Conservation (phyloP, 1,140 invertebrate genomes). For the Popillia japonica region DNA sequence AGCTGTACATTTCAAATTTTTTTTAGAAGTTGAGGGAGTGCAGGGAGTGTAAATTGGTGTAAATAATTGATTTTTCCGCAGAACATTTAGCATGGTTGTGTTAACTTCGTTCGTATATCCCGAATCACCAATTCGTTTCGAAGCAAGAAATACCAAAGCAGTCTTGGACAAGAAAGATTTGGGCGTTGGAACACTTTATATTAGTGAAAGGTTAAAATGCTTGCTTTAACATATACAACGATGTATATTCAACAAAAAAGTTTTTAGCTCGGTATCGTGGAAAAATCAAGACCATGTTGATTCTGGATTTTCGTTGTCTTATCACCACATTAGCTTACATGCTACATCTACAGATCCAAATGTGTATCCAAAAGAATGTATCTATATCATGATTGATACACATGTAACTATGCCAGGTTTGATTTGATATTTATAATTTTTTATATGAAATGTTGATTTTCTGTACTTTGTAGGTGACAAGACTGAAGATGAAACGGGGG, state of each 20-base stretch:
- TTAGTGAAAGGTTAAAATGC: constrained; percentile 56
- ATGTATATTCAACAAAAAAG: constrained; percentile 40
- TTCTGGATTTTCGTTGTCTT: constrained; percentile 76
- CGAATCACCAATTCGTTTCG: constrained; percentile 53
- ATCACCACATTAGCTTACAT: constrained; percentile 77
- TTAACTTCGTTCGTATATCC: constrained; percentile 54
- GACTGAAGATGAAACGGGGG: constrained; percentile 17
- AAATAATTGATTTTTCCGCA: constrained; percentile 2
- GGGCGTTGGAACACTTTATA: constrained; percentile 55
- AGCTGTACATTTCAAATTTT: constrained; percentile 18
- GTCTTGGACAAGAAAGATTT: constrained; percentile 56
- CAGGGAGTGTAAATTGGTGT: too few relatives aligned
- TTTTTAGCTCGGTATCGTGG: constrained; percentile 72
- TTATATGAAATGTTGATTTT: constrained; percentile 8
- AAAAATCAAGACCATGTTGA: constrained; percentile 60
- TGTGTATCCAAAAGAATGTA: constrained; percentile 71
- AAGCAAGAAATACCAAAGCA: constrained; percentile 52
- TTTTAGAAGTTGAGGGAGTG: neutral
- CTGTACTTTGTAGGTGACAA: neutral
- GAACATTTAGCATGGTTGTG: constrained; percentile 55
- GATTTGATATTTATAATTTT: constrained; percentile 42
- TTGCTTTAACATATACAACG: constrained; percentile 38
- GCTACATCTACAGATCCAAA: constrained; percentile 75
- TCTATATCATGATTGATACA: constrained; percentile 76
- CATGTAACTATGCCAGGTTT: constrained; percentile 67